Conservation (phyloP, 2,888 invertebrate species). For the Dryadula phaetusa region DNA sequence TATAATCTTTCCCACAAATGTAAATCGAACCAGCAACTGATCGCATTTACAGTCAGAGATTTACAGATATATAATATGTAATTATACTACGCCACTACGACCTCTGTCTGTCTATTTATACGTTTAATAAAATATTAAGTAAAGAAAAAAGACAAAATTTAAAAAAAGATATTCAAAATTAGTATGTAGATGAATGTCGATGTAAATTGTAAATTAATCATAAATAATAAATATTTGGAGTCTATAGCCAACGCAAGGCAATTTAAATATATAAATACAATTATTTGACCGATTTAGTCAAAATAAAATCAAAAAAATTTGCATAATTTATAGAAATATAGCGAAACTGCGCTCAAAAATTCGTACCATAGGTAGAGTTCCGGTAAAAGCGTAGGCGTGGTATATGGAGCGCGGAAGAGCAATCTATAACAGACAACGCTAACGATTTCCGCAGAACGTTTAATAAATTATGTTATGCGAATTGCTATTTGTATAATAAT, state of each 20-base stretch:
- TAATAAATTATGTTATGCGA: slow-evolving; percentile 18
- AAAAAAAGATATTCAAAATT: not conserved
- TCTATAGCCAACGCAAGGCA: not conserved
- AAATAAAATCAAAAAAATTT: not conserved
- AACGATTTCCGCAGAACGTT: slow-evolving; percentile 27
- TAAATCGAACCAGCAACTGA: too few relatives aligned
- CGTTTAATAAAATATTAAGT: not conserved
- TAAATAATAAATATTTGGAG: too few relatives aligned
- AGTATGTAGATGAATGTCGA: not conserved
- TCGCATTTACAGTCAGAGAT: too few relatives aligned
- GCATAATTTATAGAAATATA: slow-evolving; percentile 10
- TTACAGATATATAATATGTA: too few relatives aligned
- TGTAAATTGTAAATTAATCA: too few relatives aligned
- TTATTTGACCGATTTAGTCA: not conserved
- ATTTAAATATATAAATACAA: not conserved
- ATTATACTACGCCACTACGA: too few relatives aligned
- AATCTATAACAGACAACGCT: slow-evolving; percentile 6
- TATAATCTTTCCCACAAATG: too few relatives aligned
- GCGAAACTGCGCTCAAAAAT: slow-evolving; percentile 5
- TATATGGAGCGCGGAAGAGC: slow-evolving; percentile 33
- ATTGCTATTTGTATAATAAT: not conserved
- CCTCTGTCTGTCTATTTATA: too few relatives aligned
- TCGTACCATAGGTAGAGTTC: slow-evolving; percentile 27
- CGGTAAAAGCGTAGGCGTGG: slow-evolving; percentile 30
- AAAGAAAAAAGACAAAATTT: not conserved